Conservation (phyloP, 2,888 invertebrate species). For the Incurvaria masculella region DNA sequence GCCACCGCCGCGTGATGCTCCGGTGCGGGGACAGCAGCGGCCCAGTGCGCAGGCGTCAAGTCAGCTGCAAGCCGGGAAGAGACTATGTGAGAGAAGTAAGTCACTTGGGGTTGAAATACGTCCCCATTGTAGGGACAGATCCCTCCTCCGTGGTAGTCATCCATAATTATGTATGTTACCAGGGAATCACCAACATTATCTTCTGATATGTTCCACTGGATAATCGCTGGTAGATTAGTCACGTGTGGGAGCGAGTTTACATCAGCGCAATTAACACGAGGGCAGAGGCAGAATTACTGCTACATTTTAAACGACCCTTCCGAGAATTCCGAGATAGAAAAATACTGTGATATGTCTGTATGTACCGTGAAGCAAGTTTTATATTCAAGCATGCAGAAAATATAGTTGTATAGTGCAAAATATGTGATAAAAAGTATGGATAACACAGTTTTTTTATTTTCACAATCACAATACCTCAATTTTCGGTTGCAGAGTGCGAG, state of each 20-base stretch:
- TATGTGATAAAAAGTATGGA: neutral
- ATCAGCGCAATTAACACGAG: too few species aligned
- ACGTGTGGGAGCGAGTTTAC: neutral
- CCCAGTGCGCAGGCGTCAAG: slow-evolving; percentile 22
- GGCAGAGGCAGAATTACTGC: too few species aligned
- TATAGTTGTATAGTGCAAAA: neutral
- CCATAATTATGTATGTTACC: neutral
- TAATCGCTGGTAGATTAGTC: too few species aligned
- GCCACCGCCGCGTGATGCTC: neutral
- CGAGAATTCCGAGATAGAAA: neutral
- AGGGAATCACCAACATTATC: neutral
- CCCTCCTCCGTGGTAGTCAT: neutral
- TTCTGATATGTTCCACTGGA: too few species aligned
- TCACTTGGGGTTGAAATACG: slow-evolving; percentile 5
- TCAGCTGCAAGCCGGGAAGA: slow-evolving; percentile 7
- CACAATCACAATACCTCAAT: neutral
- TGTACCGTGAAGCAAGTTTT: neutral
- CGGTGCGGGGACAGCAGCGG: slow-evolving; percentile 20
- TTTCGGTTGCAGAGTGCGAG: slow-evolving; percentile 46
- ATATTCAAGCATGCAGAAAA: neutral
- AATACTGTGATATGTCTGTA: neutral
- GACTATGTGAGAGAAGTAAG: slow-evolving; percentile 33
- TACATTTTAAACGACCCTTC: neutral
- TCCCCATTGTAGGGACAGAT: neutral
- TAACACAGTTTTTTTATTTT: neutral